These are phyloP conservation scores for Bergia puertoricense DNA, from an alignment of 92 coral and sea anemone species.

Conservation along the genomic window DNA sequence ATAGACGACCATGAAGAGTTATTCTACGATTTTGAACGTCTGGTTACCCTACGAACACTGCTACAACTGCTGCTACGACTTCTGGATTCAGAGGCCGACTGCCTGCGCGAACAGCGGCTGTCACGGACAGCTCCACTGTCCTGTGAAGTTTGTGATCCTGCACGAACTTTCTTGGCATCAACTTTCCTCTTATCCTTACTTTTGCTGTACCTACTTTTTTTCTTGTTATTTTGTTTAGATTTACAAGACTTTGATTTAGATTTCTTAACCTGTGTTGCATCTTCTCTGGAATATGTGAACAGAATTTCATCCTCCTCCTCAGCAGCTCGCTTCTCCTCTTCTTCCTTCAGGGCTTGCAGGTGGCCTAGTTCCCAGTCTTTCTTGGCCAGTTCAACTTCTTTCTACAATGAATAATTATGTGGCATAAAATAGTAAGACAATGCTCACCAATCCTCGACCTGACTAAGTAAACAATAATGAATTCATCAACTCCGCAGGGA, in stretches of 20 bases:
- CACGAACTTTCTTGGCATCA: conserved; percentile 51
- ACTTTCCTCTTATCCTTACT: conserved; percentile 36
- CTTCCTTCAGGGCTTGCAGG: conserved; percentile 84
- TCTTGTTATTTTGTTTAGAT: conserved; percentile 58
- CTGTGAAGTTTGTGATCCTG: conserved; percentile 62
- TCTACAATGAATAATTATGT: conserved; percentile 44
- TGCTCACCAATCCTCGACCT: not conserved
- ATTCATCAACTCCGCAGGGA: not conserved
- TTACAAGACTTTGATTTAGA: conserved; percentile 77
- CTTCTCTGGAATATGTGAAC: conserved; percentile 90
- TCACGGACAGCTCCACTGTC: conserved; percentile 54
- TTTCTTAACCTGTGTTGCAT: conserved; percentile 98
- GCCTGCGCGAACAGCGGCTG: conserved; percentile 60
- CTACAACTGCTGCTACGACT: conserved; percentile 82
- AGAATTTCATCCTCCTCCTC: conserved; percentile 94
- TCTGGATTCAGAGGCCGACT: conserved; percentile 62
- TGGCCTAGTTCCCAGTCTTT: conserved; percentile 99
- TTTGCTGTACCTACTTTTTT: conserved; percentile 65
- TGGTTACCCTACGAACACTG: conserved; percentile 63
- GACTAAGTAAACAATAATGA: not conserved
- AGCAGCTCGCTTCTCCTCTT: conserved; percentile 94
- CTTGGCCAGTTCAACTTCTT: conserved; percentile 90
- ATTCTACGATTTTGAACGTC: conserved; percentile 57
- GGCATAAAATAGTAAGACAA: conserved; percentile 11
- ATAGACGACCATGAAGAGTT: not conserved